Evolutionary conservation across 2,113 vertebrate species (phyloP), one percentile per base, ranked within the genome.

Genomic region (Corythornis madagascariensis): DNA sequence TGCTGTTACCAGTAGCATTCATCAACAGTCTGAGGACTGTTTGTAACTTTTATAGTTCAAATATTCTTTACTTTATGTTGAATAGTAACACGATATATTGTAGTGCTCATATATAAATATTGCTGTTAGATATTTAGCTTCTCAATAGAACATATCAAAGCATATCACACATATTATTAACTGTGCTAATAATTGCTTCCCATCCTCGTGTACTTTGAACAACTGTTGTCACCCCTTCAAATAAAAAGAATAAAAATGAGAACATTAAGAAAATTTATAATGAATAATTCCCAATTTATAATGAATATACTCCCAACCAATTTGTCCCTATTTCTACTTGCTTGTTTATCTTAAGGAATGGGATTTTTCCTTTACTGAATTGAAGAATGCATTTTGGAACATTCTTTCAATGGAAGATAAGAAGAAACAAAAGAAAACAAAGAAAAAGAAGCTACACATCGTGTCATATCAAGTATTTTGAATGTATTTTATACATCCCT

Each of bases 1-100:
- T 74, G 72, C 52, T 61, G 3, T 47, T 83, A 56, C 42, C 66
- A 79, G 26, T 43, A 40, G 48, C 7, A 31, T 81, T 71, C 53
- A 66, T 53, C 78, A 85, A 56, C 85, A 77, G 67, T 42, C 64
- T 57, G 43, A 92, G 17, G 71, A 92, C 33, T 85, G 93, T 85
- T 85, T 50, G 63, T 56, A 88, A 64, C 29, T 74, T 77, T 48
- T 69, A 3, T 60, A 24, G 20, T 83, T 80, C 88, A 83, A 86
- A 95, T 80, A 88, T 16, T 88, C 69, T 91, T 95, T 95, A 80
- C 95, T 96, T 92, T 81, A 47, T 42, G 64, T 33, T 71, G 60
- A 85, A 74, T 71, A 33, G 40, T 83, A 88, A 60, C 79, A 78
- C 79, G 88, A 69, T 71, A 28, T 88, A 52, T 67, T 83, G 35